phyloP scores from a whole-genome alignment of 2,113 vertebrate genomes.

The Spea multiplicata region DNA sequence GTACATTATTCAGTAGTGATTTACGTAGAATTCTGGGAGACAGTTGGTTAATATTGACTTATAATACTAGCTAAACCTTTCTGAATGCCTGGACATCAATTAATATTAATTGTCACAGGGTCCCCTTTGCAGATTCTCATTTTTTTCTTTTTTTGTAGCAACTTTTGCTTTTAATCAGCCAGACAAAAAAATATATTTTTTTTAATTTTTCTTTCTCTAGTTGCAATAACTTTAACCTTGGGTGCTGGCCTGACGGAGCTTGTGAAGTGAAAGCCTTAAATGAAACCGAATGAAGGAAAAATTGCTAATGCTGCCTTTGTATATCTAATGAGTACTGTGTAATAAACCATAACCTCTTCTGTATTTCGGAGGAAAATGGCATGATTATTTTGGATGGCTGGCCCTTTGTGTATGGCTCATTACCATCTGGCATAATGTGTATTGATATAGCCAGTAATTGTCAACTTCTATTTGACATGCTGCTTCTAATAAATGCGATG shows the following conservation, averaged over 20 bases:
- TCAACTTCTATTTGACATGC: slow-evolving; percentile 94
- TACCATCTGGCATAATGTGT: slow-evolving; percentile 85
- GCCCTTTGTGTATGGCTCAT: slow-evolving; percentile 84
- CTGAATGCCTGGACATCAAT: neutral
- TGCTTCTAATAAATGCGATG: slow-evolving; percentile 93
- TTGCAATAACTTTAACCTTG: slow-evolving; percentile 77
- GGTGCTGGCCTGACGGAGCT: slow-evolving; percentile 70
- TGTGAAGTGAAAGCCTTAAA: slow-evolving; percentile 70
- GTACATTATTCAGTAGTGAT: no score
- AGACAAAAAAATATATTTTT: slow-evolving; percentile 64
- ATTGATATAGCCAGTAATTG: slow-evolving; percentile 94
- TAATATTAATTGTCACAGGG: neutral
- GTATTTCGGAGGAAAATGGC: slow-evolving; percentile 77
- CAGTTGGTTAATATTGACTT: no score
- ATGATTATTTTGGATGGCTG: slow-evolving; percentile 81
- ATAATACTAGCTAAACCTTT: neutral
- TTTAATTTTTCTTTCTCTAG: slow-evolving; percentile 45
- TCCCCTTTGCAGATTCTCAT: neutral
- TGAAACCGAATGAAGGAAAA: slow-evolving; percentile 76
- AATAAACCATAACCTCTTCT: slow-evolving; percentile 85
- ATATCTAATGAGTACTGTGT: slow-evolving; percentile 80
- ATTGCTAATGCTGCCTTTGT: slow-evolving; percentile 73
- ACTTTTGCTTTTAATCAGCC: slow-evolving; percentile 18
- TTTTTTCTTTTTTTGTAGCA: neutral
- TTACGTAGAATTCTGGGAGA: no score